These are phyloP conservation scores for Laupala kohalensis DNA, from an alignment of 1,140 invertebrate genomes.

Conservation along the genomic window DNA sequence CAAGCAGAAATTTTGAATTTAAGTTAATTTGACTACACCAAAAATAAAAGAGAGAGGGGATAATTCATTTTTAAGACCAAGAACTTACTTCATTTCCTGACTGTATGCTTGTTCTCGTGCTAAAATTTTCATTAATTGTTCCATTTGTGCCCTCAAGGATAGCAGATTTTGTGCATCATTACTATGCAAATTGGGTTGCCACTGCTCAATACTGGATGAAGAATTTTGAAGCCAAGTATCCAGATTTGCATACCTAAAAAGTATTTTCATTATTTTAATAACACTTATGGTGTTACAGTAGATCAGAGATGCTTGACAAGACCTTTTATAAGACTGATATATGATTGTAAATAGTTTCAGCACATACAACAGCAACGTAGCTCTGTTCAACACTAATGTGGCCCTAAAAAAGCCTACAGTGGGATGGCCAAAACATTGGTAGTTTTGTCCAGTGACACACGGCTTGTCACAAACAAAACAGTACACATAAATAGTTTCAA, in stretches of 20 bases:
- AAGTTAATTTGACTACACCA: background rate
- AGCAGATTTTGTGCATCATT: background rate
- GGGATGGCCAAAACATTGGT: no score
- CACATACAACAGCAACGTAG: no score
- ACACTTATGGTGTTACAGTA: no score
- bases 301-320: no score
- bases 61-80: background rate
- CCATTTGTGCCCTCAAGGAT: background rate
- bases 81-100: background rate
- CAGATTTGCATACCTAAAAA: slow-evolving; percentile 1
- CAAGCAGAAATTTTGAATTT: no score
- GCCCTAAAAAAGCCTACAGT: no score
- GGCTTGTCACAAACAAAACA: no score
- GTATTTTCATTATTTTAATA: background rate
- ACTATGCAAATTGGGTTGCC: background rate
- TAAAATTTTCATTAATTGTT: background rate
- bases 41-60: background rate
- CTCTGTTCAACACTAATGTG: no score
- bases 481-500: no score
- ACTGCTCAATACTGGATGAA: background rate
- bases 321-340: no score
- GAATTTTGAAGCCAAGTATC: slow-evolving; percentile 3
- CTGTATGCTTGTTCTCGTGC: background rate
- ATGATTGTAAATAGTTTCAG: no score
- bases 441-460: no score